phyloP scores from a whole-genome alignment of 2,888 invertebrate species.

The Cephus sareptanus region DNA sequence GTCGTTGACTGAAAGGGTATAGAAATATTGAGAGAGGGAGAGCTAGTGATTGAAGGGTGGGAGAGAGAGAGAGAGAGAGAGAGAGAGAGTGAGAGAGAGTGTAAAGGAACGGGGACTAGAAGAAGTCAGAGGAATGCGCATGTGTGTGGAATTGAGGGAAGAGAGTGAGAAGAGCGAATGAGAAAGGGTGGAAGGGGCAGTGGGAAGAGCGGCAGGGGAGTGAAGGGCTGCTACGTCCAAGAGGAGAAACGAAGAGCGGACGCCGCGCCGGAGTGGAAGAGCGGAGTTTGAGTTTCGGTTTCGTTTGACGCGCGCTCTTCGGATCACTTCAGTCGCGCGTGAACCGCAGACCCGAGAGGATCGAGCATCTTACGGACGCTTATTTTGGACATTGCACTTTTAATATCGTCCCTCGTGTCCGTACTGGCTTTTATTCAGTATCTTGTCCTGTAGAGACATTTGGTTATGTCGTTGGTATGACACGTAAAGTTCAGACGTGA shows the following conservation, averaged over 20 bases:
- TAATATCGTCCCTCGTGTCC: not conserved
- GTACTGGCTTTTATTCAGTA: not conserved
- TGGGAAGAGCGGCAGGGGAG: not conserved
- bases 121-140: conserved; percentile 15
- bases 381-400: not conserved
- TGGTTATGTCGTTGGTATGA: not conserved
- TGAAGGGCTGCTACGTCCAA: not conserved
- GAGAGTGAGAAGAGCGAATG: conserved; percentile 27
- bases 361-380: conserved; percentile 35
- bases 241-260: not conserved
- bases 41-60: conserved; percentile 5
- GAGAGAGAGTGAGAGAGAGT: conserved; percentile 1
- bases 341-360: conserved; percentile 58
- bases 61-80: conserved; percentile 10
- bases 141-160: conserved; percentile 8
- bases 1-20: conserved; percentile 1
- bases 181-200: conserved; percentile 1
- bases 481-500: not conserved
- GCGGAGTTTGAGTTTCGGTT: conserved; percentile 33
- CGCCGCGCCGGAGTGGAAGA: conserved; percentile 1
- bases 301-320: conserved; percentile 34
- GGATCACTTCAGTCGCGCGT: conserved; percentile 56
- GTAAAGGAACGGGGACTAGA: conserved; percentile 8
- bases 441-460: not conserved
- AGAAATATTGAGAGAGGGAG: conserved; percentile 3